Conservation (phyloP, 2,888 invertebrate genomes). For the Himalopsyche japonica region DNA sequence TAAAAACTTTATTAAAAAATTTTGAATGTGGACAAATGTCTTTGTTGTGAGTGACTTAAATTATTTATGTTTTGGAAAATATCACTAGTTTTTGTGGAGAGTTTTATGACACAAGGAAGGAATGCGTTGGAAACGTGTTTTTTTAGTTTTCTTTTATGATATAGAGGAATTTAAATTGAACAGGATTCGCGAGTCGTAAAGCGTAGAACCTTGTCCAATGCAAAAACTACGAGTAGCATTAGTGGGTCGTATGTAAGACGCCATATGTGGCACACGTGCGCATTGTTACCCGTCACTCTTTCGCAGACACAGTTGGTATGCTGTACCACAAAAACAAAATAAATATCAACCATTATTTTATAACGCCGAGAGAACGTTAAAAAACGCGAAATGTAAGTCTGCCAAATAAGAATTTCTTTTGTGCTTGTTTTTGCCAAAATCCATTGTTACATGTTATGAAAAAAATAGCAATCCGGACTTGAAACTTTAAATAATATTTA, state of each 20-base stretch:
- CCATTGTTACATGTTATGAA: not conserved
- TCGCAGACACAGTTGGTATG: not conserved
- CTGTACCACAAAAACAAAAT: not conserved
- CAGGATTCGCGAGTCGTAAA: not conserved
- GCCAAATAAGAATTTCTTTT: not conserved
- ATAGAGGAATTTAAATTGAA: not conserved
- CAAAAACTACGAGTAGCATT: not conserved
- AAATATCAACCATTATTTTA: not conserved
- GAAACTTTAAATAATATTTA: too few relatives aligned
- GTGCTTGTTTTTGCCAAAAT: not conserved
- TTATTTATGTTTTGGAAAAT: too few relatives aligned
- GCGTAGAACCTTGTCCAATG: not conserved
- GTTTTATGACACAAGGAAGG: not conserved
- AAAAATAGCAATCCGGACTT: too few relatives aligned
- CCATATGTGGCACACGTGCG: not conserved
- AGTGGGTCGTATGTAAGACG: not conserved
- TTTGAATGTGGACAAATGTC: too few relatives aligned
- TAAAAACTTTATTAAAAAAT: too few relatives aligned
- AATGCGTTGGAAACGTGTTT: not conserved
- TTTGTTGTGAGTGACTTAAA: too few relatives aligned
- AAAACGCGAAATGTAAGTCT: not conserved
- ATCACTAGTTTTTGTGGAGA: too few relatives aligned
- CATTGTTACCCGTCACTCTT: not conserved
- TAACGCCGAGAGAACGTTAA: not conserved
- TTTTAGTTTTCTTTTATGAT: not conserved